Base-by-base conservation (phyloP, 2,888 invertebrate species). In the Tipula lateralis region DNA sequence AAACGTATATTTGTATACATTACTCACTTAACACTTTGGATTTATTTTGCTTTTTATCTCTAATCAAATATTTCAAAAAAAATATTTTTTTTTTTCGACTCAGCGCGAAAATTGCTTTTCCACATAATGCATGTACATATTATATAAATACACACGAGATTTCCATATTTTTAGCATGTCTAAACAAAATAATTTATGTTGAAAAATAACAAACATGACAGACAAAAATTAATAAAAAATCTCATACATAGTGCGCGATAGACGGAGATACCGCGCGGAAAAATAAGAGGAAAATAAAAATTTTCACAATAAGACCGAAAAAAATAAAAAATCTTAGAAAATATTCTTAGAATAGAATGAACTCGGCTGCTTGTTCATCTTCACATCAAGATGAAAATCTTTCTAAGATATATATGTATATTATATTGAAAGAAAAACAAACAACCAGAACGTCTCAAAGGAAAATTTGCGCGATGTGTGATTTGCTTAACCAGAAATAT, bases 271-370 rank as follows among this genome's bases (percentile, higher is more conserved):
- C 24, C 6, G 66, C 19, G 66, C 24, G 66, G 24, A 24, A 66
- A 24, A 66, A 24, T 66, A 19, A 2, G 24, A 66, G 13, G 66
- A 66, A 66, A 66, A 66, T 66, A 1, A 66, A 66, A 66, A 24
- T 66, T 66, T 66, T 66, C 66, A 66, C 66, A 66, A 66, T 66
- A 66, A 66, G 66, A 66, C 19, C 19, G 66, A 66, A 66, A 66
- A 66, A 12, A 66, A 16, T 7, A 66, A 66, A 66, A 66, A 66
- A 24, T 24, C 9, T 19, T 24, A 24, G n/a, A 44, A 44, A 44
- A 66, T 66, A 66, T 24, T 66, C 66, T 66, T 66, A 66, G 66
- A 66, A 66, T 66, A 66, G 66, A 66, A 66, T 66, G 66, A 66
- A 66, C 66, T 66, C 44, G 24, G 24, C 66, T 66, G 19, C 24